These are phyloP conservation scores for Siphlonurus alternatus DNA, from an alignment of 2,888 invertebrate genomes.

Conservation along the genomic window DNA sequence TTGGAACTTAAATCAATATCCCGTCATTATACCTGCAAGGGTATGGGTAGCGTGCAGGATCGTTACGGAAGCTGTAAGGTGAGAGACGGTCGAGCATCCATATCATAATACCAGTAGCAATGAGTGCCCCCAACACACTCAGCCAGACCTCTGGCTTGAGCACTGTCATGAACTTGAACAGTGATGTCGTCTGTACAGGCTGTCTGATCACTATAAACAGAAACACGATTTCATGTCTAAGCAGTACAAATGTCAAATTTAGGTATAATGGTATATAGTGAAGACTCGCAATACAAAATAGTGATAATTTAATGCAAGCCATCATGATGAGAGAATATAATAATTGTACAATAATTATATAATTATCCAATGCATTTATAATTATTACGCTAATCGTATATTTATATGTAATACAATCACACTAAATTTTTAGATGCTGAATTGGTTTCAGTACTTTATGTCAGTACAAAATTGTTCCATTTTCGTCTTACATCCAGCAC, in stretches of 20 bases:
- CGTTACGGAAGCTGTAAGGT: conserved; percentile 74
- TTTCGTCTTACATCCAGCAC: no score
- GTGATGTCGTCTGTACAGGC: conserved; percentile 59
- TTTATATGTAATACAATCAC: no score
- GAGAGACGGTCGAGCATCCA: conserved; percentile 82
- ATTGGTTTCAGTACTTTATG: no score
- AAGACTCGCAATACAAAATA: no score
- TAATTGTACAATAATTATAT: no score
- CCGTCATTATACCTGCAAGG: conserved; percentile 45
- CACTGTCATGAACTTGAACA: conserved; percentile 90
- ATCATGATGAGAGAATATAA: no score
- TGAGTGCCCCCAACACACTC: conserved; percentile 66
- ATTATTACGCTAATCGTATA: no score
- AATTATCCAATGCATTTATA: no score
- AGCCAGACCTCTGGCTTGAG: conserved; percentile 75
- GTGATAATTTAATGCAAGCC: no score
- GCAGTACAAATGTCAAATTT: not conserved
- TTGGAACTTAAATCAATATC: no score
- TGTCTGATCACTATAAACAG: conserved; percentile 68
- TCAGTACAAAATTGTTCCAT: no score
- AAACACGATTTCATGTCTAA: conserved; percentile 7
- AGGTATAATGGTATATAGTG: not conserved
- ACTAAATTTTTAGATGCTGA: no score
- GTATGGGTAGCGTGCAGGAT: conserved; percentile 61
- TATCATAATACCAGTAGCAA: conserved; percentile 70